Evolutionary conservation across 2,113 vertebrate species (phyloP).

Genomic region (Tylochromis polylepis): DNA sequence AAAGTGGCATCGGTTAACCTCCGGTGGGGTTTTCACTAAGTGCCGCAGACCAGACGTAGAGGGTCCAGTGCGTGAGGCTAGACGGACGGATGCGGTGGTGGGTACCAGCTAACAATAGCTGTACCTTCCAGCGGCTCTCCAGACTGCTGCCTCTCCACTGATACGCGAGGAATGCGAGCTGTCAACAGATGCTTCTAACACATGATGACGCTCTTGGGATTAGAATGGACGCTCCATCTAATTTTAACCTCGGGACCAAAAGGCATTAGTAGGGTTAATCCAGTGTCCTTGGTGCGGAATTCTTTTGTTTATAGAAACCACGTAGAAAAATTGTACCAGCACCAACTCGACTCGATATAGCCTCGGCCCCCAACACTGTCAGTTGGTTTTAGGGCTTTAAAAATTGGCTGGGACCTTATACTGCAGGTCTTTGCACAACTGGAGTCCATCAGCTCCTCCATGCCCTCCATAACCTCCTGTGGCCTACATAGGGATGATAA

Average conservation of each 20-base stretch:
- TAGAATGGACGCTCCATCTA: constrained; percentile 85
- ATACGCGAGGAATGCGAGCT: constrained; percentile 90
- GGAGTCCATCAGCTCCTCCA: background rate
- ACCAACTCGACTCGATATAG: constrained; percentile 49
- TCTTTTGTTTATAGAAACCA: constrained; percentile 70
- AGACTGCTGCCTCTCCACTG: constrained; percentile 82
- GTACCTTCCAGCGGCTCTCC: constrained; percentile 63
- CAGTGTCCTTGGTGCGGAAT: constrained; percentile 77
- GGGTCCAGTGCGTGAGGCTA: background rate
- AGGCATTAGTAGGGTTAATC: constrained; percentile 80
- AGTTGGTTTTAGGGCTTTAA: constrained; percentile 42
- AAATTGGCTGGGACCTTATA: constrained; percentile 15
- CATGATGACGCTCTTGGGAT: constrained; percentile 85
- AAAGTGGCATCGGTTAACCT: background rate
- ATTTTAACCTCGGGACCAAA: constrained; percentile 83
- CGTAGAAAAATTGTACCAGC: constrained; percentile 35
- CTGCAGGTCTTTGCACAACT: constrained; percentile 27
- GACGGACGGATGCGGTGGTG: constrained; percentile 78
- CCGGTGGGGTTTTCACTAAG: background rate
- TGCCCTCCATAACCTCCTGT: background rate
- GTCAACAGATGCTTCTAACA: constrained; percentile 95
- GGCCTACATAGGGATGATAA: constrained; percentile 12
- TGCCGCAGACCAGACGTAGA: background rate
- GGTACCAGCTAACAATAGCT: constrained; percentile 78
- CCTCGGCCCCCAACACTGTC: background rate